Evolutionary conservation across 2,113 vertebrate species (phyloP), one percentile per base, ranked within the genome.

Genomic region (Dolichotis patagonum): DNA sequence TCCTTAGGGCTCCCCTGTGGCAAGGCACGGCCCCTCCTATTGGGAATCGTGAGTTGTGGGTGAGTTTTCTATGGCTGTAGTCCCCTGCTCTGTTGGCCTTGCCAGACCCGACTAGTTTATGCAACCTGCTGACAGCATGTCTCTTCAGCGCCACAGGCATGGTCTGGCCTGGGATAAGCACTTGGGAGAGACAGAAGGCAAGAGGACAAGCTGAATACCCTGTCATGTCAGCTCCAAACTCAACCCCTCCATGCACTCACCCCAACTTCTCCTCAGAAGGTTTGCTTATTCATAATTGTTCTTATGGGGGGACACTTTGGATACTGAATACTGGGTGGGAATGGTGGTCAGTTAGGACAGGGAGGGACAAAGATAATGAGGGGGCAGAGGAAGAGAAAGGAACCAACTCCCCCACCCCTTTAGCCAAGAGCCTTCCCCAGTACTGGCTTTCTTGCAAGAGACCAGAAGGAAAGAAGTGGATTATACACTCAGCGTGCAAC

Each of bases 11-110:
- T 58, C n/a, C 46, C 17, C 1, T 0, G 3, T 49, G 38, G 52
- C 41, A 35, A 0, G 6, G 35, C 4, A 1, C 10, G 3, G 1
- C 38, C 26, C 24, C 4, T 65, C 22, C 41, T 71, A 49, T 75
- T 46, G 41, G 73, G 38, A 71, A 82, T 56, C 26, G 0, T 62
- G 58, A 95, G 5, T 19, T 52, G 63, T 43, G 60, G 62, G 20
- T 38, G 16, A 24, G 32, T 90, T 88, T 52, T 54, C 58, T 14
- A 9, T 30, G 35, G 46, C 1, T 2, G 8, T 46, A 2, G 3
- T 49, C 56, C 81, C 8, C 67, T 90, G 49, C 77, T 22, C 81
- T 43, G 30, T 4, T 38, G 71, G 43, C 41, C 26, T 78, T 43
- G 26, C 43, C 20, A 52, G 38, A 49, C 52, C 32, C 63, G 10